Evolutionary conservation across 2,888 invertebrate genomes (phyloP).

Genomic region (Dryobota labecula): DNA sequence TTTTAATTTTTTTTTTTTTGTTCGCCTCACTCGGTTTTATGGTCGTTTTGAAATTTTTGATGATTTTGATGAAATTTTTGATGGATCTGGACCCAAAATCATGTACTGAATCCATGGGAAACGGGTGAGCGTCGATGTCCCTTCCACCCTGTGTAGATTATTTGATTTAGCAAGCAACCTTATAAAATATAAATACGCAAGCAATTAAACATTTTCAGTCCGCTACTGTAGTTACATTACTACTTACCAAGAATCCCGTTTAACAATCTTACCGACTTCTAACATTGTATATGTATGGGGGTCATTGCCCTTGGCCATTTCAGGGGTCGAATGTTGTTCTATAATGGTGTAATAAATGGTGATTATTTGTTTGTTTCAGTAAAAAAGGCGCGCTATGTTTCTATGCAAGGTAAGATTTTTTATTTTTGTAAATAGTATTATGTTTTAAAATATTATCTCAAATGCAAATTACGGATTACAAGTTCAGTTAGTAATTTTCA

Average conservation of each 20-base stretch:
- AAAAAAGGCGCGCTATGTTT: slow-evolving; percentile 96
- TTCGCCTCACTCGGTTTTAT: too few relatives aligned
- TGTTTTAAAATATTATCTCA: background rate
- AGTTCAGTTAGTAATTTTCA: too few relatives aligned
- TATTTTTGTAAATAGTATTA: background rate
- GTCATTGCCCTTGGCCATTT: slow-evolving; percentile 37
- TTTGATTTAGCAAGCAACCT: too few relatives aligned
- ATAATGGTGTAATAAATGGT: slow-evolving; percentile 34
- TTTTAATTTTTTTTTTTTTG: too few relatives aligned
- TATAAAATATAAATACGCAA: background rate
- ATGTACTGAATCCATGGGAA: too few relatives aligned
- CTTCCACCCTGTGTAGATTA: too few relatives aligned
- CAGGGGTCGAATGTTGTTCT: slow-evolving; percentile 22
- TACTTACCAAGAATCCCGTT: slow-evolving; percentile 16
- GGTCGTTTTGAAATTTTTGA: too few relatives aligned
- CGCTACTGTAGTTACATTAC: background rate
- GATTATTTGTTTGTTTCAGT: slow-evolving; percentile 92
- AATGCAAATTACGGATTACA: too few relatives aligned
- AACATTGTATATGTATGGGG: slow-evolving; percentile 18
- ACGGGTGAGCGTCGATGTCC: too few relatives aligned
- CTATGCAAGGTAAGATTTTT: slow-evolving; percentile 93
- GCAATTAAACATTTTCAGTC: background rate
- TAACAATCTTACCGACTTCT: slow-evolving; percentile 17
- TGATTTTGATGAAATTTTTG: too few relatives aligned
- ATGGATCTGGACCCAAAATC: too few relatives aligned